Evolutionary conservation across 2,113 vertebrate species (phyloP).

Genomic region (Raja brachyura): DNA sequence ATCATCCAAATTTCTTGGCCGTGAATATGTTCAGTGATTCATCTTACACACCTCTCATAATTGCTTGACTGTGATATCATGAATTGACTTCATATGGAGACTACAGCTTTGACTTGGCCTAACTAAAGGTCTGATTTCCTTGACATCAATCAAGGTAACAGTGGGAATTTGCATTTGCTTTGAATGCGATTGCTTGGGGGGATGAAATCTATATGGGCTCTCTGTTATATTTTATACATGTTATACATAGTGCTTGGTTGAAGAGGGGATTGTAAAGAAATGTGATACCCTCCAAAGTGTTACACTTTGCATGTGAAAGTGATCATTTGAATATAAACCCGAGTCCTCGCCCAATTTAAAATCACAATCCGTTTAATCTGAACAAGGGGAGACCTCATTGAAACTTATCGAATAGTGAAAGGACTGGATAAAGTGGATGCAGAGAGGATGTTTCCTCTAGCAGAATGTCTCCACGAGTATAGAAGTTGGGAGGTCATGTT

Average conservation of each 20-base stretch:
- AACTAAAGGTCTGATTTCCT: not conserved
- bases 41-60: no score
- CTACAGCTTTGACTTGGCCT: not conserved
- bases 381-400: no score
- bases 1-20: no score
- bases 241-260: not conserved
- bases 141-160: not conserved
- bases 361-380: no score
- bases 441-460: no score
- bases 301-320: not conserved
- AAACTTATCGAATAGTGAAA: no score
- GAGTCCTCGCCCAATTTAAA: not conserved
- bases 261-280: not conserved
- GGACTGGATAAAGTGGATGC: no score
- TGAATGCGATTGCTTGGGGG: not conserved
- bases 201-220: not conserved
- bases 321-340: not conserved
- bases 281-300: not conserved
- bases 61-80: not conserved
- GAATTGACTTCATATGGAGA: not conserved
- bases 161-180: not conserved
- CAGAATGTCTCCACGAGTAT: no score
- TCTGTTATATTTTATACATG: not conserved
- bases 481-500: no score
- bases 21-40: no score